Percentiles rank a stretch among this genome's conserved stretches.
Evolutionary conservation across 2,797 vertebrate species (phyloP).

Genomic region (Eleutherodactylus coqui): DNA sequence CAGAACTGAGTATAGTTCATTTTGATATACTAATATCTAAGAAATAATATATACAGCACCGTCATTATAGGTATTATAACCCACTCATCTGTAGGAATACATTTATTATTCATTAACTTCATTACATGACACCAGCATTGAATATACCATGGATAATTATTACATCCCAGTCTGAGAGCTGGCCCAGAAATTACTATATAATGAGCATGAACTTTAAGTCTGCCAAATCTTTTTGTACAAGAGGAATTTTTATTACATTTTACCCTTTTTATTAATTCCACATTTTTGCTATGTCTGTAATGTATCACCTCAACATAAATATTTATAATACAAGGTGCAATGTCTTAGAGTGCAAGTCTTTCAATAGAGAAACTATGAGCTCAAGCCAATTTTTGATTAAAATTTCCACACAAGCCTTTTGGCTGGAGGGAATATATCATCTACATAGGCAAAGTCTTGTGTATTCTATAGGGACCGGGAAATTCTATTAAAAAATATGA

Average conservation of each 20-base stretch:
- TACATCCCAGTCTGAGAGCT: constrained; percentile 9
- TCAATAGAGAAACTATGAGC: neutral
- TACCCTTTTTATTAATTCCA: constrained; percentile 19
- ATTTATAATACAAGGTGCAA: constrained; percentile 16
- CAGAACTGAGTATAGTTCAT: too few relatives aligned
- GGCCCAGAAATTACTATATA: constrained; percentile 10
- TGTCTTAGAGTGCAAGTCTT: constrained; percentile 27
- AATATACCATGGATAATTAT: constrained; percentile 43
- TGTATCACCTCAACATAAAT: constrained; percentile 12
- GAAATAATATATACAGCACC: constrained; percentile 9
- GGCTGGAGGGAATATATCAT: neutral
- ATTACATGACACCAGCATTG: constrained; percentile 7
- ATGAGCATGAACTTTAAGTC: constrained; percentile 36
- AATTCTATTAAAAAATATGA: neutral
- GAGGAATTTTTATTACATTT: neutral
- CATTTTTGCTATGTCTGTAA: constrained; percentile 16
- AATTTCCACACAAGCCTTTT: neutral
- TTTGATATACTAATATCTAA: neutral
- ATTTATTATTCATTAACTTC: constrained; percentile 39
- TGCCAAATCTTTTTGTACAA: constrained; percentile 28
- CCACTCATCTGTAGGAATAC: constrained; percentile 17
- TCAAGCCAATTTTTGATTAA: neutral
- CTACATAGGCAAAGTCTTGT: neutral
- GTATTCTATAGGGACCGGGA: neutral
- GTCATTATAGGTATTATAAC: constrained; percentile 12